phyloP scores from a whole-genome alignment of 2,888 invertebrate species.

The Ormyrus thymus region DNA sequence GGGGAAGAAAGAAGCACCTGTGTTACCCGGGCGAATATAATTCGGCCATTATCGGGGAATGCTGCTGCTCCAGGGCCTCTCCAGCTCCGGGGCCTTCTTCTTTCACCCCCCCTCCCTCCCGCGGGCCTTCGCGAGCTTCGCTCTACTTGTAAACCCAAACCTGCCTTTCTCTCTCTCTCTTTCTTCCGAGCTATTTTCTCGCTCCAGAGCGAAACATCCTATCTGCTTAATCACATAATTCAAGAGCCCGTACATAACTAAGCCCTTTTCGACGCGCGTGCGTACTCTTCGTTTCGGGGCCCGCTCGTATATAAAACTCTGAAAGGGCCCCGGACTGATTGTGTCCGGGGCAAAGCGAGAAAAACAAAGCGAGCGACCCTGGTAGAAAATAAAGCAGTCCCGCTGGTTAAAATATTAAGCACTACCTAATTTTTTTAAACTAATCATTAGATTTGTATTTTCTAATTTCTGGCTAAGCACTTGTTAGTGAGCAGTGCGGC shows the following conservation, averaged over 20 bases:
- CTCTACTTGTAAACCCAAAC: conserved; percentile 42
- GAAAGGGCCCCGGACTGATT: conserved; percentile 34
- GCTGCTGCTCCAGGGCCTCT: conserved; percentile 68
- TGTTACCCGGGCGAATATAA: conserved; percentile 72
- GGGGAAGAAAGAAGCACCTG: conserved; percentile 67
- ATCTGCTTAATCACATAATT: conserved; percentile 50
- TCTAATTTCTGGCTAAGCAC: no score
- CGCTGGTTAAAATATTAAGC: no score
- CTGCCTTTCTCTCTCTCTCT: conserved; percentile 16
- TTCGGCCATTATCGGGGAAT: conserved; percentile 73
- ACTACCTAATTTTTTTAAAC: no score
- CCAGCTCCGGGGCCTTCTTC: conserved; percentile 61
- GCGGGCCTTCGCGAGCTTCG: conserved; percentile 57
- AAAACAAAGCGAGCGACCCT: conserved; percentile 22
- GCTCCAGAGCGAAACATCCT: conserved; percentile 40
- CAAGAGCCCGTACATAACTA: conserved; percentile 25
- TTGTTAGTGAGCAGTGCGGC: no score
- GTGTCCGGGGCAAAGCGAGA: conserved; percentile 20
- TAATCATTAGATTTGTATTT: no score
- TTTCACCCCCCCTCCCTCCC: background rate
- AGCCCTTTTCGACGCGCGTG: background rate
- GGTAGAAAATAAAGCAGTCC: no score
- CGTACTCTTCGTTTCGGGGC: background rate
- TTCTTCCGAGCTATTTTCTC: conserved; percentile 38
- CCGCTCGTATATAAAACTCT: conserved; percentile 25